phyloP scores from a whole-genome alignment of 2,113 vertebrate species.

The Cyphomyrus discorhynchus region DNA sequence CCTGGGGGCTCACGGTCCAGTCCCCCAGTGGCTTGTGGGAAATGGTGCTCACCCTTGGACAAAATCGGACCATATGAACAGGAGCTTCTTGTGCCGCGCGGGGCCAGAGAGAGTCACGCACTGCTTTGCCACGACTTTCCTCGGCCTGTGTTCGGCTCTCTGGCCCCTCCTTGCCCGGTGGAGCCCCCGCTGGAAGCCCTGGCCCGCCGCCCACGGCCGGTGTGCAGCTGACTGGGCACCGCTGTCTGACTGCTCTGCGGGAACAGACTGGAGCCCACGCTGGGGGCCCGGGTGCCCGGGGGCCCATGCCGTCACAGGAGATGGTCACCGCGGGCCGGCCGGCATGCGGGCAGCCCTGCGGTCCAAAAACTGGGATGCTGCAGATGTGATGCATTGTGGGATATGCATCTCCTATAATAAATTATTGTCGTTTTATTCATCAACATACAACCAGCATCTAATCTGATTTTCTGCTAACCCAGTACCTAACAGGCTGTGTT shows the following conservation, averaged over 20 bases:
- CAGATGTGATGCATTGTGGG: conserved; percentile 1
- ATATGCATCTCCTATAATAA: not conserved
- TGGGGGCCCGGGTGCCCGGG: conserved; percentile 56
- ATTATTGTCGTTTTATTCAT: not conserved
- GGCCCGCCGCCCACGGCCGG: conserved; percentile 51
- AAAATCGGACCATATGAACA: not conserved
- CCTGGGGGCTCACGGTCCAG: conserved; percentile 1
- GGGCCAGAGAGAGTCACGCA: not conserved
- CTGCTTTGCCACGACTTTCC: not conserved
- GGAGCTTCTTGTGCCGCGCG: not conserved
- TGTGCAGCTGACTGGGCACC: conserved; percentile 56
- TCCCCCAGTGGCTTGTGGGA: conserved; percentile 21
- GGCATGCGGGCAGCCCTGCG: not conserved
- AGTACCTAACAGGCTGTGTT: not conserved
- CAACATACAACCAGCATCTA: not conserved
- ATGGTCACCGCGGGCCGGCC: conserved; percentile 3
- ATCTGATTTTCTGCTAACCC: not conserved
- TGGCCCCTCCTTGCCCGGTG: conserved; percentile 38
- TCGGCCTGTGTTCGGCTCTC: conserved; percentile 17
- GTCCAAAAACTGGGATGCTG: not conserved
- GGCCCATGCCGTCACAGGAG: conserved; percentile 35
- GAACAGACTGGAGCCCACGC: conserved; percentile 66
- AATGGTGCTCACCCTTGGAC: not conserved
- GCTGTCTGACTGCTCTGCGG: conserved; percentile 60
- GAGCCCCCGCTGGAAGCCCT: conserved; percentile 40